phyloP scores from a whole-genome alignment of 2,797 vertebrate species.

The Sebastolobus alascanus region DNA sequence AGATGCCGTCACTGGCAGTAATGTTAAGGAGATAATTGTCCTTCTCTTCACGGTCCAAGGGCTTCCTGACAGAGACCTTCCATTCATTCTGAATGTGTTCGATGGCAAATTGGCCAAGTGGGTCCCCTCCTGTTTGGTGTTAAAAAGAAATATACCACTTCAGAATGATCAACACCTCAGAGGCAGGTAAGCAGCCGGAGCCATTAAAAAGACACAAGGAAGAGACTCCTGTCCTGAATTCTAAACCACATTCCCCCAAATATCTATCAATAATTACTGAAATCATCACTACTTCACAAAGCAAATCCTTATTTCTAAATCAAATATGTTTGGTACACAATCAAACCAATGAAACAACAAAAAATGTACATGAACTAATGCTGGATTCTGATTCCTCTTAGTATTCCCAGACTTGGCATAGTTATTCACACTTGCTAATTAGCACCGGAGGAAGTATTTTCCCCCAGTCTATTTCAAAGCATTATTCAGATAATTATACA shows the following conservation, averaged over 20 bases:
- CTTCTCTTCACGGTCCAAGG: slow-evolving; percentile 94
- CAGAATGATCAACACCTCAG: slow-evolving; percentile 44
- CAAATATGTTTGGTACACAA: slow-evolving; percentile 36
- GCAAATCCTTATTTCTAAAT: slow-evolving; percentile 34
- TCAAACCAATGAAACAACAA: slow-evolving; percentile 31
- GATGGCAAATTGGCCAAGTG: slow-evolving; percentile 94
- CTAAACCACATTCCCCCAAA: slow-evolving; percentile 6
- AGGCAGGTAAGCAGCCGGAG: slow-evolving; percentile 2
- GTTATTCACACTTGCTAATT: slow-evolving; percentile 76
- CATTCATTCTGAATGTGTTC: slow-evolving; percentile 96
- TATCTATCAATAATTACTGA: slow-evolving; percentile 21
- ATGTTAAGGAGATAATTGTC: slow-evolving; percentile 97
- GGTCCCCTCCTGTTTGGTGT: slow-evolving; percentile 91
- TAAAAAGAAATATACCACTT: slow-evolving; percentile 50
- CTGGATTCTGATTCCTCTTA: slow-evolving; percentile 49
- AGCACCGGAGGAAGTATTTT: slow-evolving; percentile 64
- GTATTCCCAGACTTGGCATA: slow-evolving; percentile 64
- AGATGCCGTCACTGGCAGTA: slow-evolving; percentile 96
- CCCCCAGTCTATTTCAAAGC: slow-evolving; percentile 64
- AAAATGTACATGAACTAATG: slow-evolving; percentile 28
- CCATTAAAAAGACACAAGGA: slow-evolving; percentile 22
- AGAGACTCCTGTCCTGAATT: background rate
- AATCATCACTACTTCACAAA: slow-evolving; percentile 27
- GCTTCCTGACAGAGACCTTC: slow-evolving; percentile 97
- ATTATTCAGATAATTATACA: slow-evolving; percentile 72